A percentile compares a stretch with the other conserved stretches of the same genome.
Conservation (phyloP, 2,113 vertebrate species). For the Laterallus jamaicensis region DNA sequence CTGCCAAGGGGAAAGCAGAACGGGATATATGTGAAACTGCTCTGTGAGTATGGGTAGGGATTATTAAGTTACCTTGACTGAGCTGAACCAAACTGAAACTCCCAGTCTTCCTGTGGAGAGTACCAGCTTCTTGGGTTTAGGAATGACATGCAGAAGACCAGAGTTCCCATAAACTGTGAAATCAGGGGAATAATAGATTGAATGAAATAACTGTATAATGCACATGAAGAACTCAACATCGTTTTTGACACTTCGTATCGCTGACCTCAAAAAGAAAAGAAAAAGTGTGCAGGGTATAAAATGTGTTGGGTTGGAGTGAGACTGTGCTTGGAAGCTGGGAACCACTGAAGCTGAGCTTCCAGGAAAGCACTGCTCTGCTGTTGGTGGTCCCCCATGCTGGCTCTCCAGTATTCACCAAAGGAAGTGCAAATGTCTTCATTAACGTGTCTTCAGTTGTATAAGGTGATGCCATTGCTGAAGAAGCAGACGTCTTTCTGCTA, state of each 20-base stretch:
- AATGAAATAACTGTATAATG: neutral
- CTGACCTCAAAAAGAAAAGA: neutral
- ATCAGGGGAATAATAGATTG: neutral
- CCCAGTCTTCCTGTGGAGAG: neutral
- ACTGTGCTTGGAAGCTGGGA: neutral
- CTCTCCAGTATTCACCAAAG: neutral
- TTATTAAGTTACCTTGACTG: neutral
- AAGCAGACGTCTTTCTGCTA: neutral
- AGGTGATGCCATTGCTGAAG: neutral
- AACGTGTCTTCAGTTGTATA: neutral
- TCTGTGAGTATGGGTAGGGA: neutral
- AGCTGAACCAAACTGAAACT: neutral
- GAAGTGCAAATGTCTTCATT: neutral
- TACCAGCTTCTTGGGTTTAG: neutral
- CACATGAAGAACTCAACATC: neutral
- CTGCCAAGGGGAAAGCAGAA: neutral
- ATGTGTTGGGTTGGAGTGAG: neutral
- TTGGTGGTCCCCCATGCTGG: rapidly evolving
- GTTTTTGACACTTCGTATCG: neutral
- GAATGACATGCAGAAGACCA: neutral
- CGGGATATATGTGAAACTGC: neutral
- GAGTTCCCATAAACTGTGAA: neutral
- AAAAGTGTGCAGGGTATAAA: neutral
- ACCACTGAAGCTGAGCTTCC: neutral
- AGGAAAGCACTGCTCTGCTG: neutral